Conservation (phyloP, 2,797 vertebrate genomes). For the Acrocephalus scirpaceus region DNA sequence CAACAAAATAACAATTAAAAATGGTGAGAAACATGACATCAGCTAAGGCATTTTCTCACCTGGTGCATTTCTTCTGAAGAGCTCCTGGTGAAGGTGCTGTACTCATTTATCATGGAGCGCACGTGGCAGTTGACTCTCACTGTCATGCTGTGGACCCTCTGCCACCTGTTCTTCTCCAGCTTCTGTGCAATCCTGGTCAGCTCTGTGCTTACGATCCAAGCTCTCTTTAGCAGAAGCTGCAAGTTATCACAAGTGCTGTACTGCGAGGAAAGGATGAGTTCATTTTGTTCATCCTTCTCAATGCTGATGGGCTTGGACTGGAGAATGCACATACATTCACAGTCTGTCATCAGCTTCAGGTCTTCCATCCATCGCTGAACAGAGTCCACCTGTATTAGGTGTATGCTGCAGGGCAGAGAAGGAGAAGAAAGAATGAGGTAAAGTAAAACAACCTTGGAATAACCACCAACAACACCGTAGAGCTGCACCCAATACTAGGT, state of each 20-base stretch:
- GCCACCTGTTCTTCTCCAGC: constrained; percentile 92
- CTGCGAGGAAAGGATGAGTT: constrained; percentile 86
- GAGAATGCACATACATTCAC: constrained; percentile 97
- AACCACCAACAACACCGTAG: not conserved
- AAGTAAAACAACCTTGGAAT: not conserved
- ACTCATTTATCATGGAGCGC: constrained; percentile 90
- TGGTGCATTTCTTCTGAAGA: constrained; percentile 86
- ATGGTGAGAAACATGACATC: not conserved
- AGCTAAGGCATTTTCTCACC: constrained; percentile 69
- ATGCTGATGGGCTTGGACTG: constrained; percentile 94
- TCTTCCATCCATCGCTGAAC: constrained; percentile 99
- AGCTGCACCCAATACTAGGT: not conserved
- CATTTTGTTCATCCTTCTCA: constrained; percentile 87
- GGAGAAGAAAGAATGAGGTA: not conserved
- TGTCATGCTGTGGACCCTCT: constrained; percentile 91
- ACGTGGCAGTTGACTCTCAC: constrained; percentile 91
- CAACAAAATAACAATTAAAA: not conserved
- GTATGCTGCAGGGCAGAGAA: constrained; percentile 73
- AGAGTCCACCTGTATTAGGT: constrained; percentile 91
- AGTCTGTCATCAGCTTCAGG: constrained; percentile 94
- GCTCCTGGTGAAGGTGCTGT: constrained; percentile 73
- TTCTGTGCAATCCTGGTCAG: constrained; percentile 92
- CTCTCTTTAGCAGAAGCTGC: constrained; percentile 89
- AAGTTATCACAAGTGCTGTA: constrained; percentile 83
- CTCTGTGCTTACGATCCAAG: constrained; percentile 93